Base-by-base conservation (phyloP, 2,797 vertebrate genomes). In the Tenualosa ilisha region DNA sequence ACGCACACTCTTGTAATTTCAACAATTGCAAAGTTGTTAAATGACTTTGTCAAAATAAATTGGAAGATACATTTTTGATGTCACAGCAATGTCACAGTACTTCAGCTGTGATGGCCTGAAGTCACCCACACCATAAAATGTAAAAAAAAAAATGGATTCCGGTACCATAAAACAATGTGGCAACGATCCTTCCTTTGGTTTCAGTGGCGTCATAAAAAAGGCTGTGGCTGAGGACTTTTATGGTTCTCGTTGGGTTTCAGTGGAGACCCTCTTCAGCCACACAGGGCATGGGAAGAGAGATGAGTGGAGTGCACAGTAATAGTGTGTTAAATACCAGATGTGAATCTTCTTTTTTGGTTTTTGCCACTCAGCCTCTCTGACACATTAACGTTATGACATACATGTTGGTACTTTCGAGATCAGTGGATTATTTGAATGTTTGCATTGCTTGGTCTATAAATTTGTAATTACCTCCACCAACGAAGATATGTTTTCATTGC, bases 151-250 rank as follows among this genome's bases (percentile, higher is more conserved):
- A 68, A 82, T 56, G 81, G 87, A 85, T 85, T 75, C 49, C 46
- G 81, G 87, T 86, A 84, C 85, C 87, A 59, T 63, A 46, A 56
- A 86, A 89, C 84, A 86, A 85, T 82, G 83, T 0, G 79, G 20
- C 2, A 59, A 15, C 50, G 87, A 86, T 83, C 83, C 59, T 8
- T 65, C 51, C 72, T 84, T 43, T 37, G 37, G 53, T 61, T 85
- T 50, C 59, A 59, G n/a, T 40, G 49, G 49, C 40, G 46, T 68
- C 81, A 46, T 85, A 85, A 81, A 85, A 40, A 56, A 15, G 43
- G n/a, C 40, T 61, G 13, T 81, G 79, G 81, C 81, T 49, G 84
- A 85, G 79, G 31, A 24, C 75, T 81, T 75, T 63, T 85, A 81
- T 85, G 53, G 5, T 37, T 84, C 49, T 84, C 49, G 4, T 88